These are phyloP conservation scores for Dendrolimus pini DNA, from an alignment of 2,888 invertebrate genomes.

Conservation along the genomic window DNA sequence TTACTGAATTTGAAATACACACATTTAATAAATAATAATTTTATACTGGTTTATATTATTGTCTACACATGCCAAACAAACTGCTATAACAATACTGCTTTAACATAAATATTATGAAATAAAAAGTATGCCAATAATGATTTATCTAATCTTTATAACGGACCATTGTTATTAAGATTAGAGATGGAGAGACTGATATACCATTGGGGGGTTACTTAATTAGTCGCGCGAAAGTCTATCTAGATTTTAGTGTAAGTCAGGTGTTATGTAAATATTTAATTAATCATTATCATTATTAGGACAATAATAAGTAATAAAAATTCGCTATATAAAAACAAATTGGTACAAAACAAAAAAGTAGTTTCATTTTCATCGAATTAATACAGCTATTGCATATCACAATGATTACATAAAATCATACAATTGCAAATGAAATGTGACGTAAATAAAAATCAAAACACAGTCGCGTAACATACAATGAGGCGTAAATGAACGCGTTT, in stretches of 20 bases:
- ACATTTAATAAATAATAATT: no score
- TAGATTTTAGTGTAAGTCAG: no score
- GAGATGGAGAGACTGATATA: no score
- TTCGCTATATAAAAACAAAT: background rate
- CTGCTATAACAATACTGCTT: no score
- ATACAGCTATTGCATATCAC: background rate
- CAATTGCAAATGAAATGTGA: constrained; percentile 16
- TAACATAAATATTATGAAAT: background rate
- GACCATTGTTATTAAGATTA: no score
- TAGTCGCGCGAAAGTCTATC: no score
- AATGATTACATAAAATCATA: constrained; percentile 6
- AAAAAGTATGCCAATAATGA: no score
- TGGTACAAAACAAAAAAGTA: background rate
- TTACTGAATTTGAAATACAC: no score
- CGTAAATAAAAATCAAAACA: constrained; percentile 6
- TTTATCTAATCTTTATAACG: no score
- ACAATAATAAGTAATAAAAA: background rate
- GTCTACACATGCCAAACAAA: no score
- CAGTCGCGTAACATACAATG: background rate
- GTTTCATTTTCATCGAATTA: background rate
- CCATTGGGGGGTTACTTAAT: no score
- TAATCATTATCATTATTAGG: background rate
- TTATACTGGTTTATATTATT: no score
- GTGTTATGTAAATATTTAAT: background rate
- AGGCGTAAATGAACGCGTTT: constrained; percentile 12